Conservation (phyloP, 92 coral and sea anemone genomes). For the Palythoa heliodiscus region DNA sequence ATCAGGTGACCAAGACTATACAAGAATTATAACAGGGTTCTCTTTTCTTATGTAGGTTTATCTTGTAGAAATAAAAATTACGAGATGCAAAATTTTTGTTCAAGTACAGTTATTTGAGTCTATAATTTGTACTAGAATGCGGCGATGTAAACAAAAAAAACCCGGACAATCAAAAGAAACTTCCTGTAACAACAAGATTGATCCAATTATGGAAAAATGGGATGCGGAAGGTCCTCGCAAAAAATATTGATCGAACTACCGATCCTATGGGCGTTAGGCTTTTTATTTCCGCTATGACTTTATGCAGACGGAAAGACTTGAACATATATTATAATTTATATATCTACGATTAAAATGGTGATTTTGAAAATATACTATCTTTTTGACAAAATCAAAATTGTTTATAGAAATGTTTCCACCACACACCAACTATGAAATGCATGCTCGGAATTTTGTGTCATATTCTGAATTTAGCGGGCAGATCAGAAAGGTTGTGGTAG, state of each 20-base stretch:
- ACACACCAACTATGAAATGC: background rate
- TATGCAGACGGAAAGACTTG: background rate
- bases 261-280: background rate
- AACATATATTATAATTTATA: background rate
- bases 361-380: background rate
- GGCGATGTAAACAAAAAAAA: background rate
- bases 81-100: background rate
- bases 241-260: background rate
- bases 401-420: background rate
- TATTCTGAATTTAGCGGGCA: background rate
- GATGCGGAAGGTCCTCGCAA: background rate
- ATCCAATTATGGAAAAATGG: background rate
- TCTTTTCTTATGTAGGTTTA: background rate
- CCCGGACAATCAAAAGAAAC: too few relatives aligned
- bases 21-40: too few relatives aligned
- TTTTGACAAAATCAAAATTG: background rate
- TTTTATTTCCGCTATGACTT: background rate
- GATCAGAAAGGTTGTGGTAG: background rate
- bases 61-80: background rate
- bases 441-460: background rate
- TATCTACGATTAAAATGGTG: background rate
- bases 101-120: background rate
- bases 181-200: background rate
- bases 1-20: too few relatives aligned
- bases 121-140: background rate